Percentiles rank a stretch among this genome's conserved stretches.
Evolutionary conservation across 2,888 invertebrate species (phyloP).

Genomic region (Drosophila nr. perissopoda): DNA sequence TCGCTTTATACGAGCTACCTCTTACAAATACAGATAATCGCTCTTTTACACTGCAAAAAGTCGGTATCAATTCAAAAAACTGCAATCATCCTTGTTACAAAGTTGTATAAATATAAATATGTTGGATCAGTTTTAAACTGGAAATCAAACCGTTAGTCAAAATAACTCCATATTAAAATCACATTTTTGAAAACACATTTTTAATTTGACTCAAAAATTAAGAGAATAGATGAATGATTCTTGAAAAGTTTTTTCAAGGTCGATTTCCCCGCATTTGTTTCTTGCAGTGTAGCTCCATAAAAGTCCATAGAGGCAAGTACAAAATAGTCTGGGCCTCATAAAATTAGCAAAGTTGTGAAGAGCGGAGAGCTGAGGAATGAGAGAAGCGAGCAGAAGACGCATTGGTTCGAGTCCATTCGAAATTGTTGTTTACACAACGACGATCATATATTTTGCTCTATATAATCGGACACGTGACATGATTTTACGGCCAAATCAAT

Average conservation of each 20-base stretch:
- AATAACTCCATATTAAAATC: neutral
- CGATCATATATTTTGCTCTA: conserved; percentile 45
- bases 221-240: neutral
- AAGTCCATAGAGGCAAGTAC: neutral
- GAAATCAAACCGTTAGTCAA: neutral
- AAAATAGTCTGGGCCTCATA: conserved; percentile 25
- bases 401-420: conserved; percentile 47
- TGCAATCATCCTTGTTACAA: neutral
- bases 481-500: conserved; percentile 49
- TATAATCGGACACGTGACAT: conserved; percentile 64
- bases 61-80: neutral
- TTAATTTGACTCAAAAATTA: neutral
- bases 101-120: neutral
- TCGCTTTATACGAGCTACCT: conserved; percentile 48
- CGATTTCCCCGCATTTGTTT: neutral
- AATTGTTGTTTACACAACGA: conserved; percentile 40
- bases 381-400: conserved; percentile 23
- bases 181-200: neutral
- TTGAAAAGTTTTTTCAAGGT: neutral
- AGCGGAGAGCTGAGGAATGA: neutral
- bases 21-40: conserved; percentile 49
- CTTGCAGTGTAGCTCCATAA: conserved; percentile 34
- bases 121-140: neutral
- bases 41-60: conserved; percentile 28
- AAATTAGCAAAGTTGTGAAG: conserved; percentile 28